Base-by-base conservation (phyloP, 1,140 invertebrate genomes). In the Scaptomyza montana region DNA sequence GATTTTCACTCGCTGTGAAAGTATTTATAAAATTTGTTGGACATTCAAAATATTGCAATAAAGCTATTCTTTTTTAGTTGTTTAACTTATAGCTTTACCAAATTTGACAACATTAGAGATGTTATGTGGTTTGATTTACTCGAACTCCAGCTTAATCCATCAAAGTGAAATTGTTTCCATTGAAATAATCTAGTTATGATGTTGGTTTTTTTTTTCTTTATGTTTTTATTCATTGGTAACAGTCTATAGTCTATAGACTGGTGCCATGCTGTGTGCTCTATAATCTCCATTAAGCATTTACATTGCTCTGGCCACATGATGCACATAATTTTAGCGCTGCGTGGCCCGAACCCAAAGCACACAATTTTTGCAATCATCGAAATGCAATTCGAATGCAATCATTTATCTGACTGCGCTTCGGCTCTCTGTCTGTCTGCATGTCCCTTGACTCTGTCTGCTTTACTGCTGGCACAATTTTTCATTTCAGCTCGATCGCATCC, bases 351-450 rank as follows among this genome's bases (percentile, higher is more conserved):
- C 36, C 46, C 66, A 60, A 56, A 36, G 77, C 82, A 4, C 39
- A 43, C 39, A 43, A 87, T 89, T 86, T 87, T 87, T 43, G 85
- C 84, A 89, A 87, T 87, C 84, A 84, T 89, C 77, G 84, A 89
- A 87, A 84, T 89, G 84, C 79, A 84, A 87, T 87, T 84, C 85
- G 77, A 84, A 76, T 87, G 84, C 80, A 84, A 89, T 87, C 84
- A 89, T 87, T 87, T 87, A 87, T 87, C 79, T 77, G 74, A 61
- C 51, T 57, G 51, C 39, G 33, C 30, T 33, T 21, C 19, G 21
- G 12, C 36, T 45, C 41, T 49, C 53, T 36, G 33, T 41, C 70
- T 21, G 28, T 51, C 45, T 55, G 28, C 33, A 28, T 46, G 16
- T 53, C 57, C 12, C 39, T 41, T 63, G 19, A 41, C 59, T 45